phyloP scores from a whole-genome alignment of 2,888 invertebrate species.

The Drosophila mulleri region DNA sequence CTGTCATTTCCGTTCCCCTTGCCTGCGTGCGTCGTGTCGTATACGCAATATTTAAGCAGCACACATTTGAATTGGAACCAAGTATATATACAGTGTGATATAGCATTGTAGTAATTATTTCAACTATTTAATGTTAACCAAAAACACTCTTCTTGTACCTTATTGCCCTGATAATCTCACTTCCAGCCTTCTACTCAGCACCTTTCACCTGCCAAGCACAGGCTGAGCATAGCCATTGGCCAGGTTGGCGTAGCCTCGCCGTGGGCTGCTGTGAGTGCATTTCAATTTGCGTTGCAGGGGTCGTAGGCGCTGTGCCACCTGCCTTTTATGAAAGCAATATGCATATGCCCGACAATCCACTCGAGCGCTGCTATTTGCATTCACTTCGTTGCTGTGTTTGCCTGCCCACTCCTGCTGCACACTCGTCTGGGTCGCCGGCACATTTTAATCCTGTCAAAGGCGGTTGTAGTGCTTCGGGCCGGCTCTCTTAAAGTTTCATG shows the following conservation, averaged over 20 bases:
- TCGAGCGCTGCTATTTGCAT: conserved; percentile 68
- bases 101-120: too few relatives aligned
- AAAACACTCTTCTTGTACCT: conserved; percentile 23
- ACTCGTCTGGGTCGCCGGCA: conserved; percentile 16
- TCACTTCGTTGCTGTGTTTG: conserved; percentile 69
- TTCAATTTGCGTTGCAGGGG: conserved; percentile 21
- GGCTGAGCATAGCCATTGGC: neutral
- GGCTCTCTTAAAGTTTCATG: conserved; percentile 74
- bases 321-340: conserved; percentile 69
- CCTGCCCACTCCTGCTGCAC: conserved; percentile 30
- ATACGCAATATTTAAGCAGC: conserved; percentile 46
- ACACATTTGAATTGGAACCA: conserved; percentile 36
- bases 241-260: neutral
- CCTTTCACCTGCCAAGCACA: conserved; percentile 2
- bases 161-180: neutral
- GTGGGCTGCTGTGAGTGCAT: conserved; percentile 9
- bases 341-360: conserved; percentile 56
- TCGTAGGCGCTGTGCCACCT: conserved; percentile 26
- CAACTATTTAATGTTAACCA: neutral
- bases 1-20: conserved; percentile 9
- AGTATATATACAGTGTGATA: conserved; percentile 22
- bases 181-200: neutral
- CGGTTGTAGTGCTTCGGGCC: conserved; percentile 66
- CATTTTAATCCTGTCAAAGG: conserved; percentile 70
- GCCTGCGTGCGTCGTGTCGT: conserved; percentile 22